Evolutionary conservation across 2,888 invertebrate species (phyloP).

Genomic region (Orthosia cruda): DNA sequence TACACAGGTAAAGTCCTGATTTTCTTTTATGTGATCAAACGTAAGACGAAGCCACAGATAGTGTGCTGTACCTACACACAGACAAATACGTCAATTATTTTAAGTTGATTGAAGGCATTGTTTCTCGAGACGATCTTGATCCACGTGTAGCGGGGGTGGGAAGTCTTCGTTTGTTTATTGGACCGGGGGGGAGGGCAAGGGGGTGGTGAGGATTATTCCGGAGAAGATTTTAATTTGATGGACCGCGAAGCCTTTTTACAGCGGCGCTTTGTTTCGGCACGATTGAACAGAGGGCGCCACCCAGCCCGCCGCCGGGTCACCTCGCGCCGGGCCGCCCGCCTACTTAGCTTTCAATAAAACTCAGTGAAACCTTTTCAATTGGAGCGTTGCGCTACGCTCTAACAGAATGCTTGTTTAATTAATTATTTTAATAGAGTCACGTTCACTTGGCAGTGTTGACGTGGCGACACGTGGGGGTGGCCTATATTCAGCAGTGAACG

Average conservation of each 20-base stretch:
- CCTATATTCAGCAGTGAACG: too few species aligned
- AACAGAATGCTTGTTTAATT: background rate
- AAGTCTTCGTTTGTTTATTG: conserved; percentile 19
- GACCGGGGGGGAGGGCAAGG: background rate
- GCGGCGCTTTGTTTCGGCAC: conserved; percentile 19
- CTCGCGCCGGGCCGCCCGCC: background rate
- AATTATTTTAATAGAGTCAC: background rate
- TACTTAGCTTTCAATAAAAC: background rate
- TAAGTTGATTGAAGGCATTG: conserved; percentile 26
- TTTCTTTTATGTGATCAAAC: background rate
- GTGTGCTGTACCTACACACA: background rate
- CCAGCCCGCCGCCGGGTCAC: too few species aligned
- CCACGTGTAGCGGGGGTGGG: too few species aligned
- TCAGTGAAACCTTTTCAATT: background rate
- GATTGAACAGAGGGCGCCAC: conserved; percentile 12
- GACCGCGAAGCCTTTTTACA: conserved; percentile 24
- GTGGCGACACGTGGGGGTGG: too few species aligned
- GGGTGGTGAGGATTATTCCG: conserved; percentile 32
- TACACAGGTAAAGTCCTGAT: too few species aligned
- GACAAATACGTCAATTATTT: background rate
- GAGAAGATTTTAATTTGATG: conserved; percentile 45
- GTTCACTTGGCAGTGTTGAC: too few species aligned
- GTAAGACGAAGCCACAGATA: background rate
- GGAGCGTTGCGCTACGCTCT: too few species aligned
- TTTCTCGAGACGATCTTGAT: background rate